A percentile compares a stretch with the other conserved stretches of the same genome.
These are phyloP conservation scores for Archips xylosteana DNA, from an alignment of 2,888 invertebrate genomes.

Conservation along the genomic window DNA sequence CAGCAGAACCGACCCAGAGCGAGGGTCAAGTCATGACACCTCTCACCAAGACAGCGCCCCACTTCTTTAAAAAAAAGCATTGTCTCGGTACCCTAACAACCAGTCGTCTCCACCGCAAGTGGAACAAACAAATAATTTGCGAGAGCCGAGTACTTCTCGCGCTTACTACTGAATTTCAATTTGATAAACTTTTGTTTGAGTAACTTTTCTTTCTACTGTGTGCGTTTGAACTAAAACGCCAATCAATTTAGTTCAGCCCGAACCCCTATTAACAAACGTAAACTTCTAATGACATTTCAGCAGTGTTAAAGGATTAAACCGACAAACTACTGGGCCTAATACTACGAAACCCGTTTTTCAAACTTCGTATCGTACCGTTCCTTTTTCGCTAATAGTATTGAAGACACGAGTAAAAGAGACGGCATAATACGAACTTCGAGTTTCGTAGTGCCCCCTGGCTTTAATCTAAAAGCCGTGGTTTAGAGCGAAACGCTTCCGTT, in stretches of 20 bases:
- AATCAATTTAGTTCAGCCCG: not conserved
- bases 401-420: too few relatives aligned
- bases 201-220: not conserved
- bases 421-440: too few relatives aligned
- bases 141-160: too few relatives aligned
- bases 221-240: not conserved
- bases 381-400: too few relatives aligned
- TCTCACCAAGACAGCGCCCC: too few relatives aligned
- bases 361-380: too few relatives aligned
- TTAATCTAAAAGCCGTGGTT: conserved; percentile 1
- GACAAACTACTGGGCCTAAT: not conserved
- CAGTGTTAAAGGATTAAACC: not conserved
- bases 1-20: too few relatives aligned
- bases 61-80: too few relatives aligned
- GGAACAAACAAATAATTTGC: too few relatives aligned
- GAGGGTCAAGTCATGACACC: too few relatives aligned
- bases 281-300: not conserved
- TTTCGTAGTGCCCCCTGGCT: not conserved
- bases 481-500: not conserved
- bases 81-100: too few relatives aligned
- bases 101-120: too few relatives aligned
- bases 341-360: not conserved
- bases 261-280: not conserved
- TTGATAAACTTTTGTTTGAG: not conserved
- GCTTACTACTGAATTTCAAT: not conserved